phyloP scores from a whole-genome alignment of 2,797 vertebrate species.

The Leucoraja ocellata region DNA sequence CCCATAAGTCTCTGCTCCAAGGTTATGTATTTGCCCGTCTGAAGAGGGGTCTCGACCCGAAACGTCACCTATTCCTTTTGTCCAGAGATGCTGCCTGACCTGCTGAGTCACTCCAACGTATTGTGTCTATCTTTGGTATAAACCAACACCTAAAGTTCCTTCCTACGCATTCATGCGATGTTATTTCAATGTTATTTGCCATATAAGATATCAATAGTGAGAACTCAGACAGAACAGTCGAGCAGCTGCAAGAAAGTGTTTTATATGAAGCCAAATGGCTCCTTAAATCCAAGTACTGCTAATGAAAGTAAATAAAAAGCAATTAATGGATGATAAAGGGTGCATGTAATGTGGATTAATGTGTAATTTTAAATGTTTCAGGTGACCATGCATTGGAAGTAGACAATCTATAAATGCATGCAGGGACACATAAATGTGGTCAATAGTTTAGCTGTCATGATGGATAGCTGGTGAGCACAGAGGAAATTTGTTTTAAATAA shows the following conservation, averaged over 20 bases:
- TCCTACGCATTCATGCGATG: no score
- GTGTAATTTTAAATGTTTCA: constrained; percentile 47
- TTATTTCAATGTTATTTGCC: no score
- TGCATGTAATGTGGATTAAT: constrained; percentile 40
- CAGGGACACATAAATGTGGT: constrained; percentile 46
- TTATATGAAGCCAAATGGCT: not conserved
- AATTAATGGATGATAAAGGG: not conserved
- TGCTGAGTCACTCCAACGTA: no score
- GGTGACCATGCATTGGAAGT: constrained; percentile 47
- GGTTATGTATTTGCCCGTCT: no score
- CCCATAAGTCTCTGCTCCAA: no score
- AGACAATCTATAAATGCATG: constrained; percentile 44
- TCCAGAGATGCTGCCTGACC: no score
- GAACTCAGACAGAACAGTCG: not conserved
- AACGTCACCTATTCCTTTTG: no score
- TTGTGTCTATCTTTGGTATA: no score
- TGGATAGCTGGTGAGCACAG: constrained; percentile 41
- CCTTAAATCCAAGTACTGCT: not conserved
- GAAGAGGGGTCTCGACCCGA: no score
- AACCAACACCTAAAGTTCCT: no score
- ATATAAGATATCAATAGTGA: not conserved
- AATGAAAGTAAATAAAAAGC: constrained; percentile 6
- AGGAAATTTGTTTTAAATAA: constrained; percentile 49
- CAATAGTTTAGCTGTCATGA: constrained; percentile 46
- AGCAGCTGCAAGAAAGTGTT: not conserved